These are phyloP conservation scores for Fragum sueziense DNA, from an alignment of 2,888 invertebrate genomes.

Conservation along the genomic window DNA sequence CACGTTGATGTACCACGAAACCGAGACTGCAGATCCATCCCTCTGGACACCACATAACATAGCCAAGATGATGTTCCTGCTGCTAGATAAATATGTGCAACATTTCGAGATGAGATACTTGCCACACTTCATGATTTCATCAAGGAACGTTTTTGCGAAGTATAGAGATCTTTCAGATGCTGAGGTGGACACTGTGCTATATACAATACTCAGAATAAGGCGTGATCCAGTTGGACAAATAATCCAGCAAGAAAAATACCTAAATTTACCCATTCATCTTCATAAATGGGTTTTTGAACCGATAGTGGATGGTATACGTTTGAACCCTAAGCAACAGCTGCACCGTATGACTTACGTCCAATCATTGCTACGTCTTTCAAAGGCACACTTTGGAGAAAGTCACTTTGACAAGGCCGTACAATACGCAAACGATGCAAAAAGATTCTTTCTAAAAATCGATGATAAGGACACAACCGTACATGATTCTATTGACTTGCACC, in stretches of 20 bases:
- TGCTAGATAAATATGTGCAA: constrained; percentile 29
- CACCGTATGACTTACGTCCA: neutral
- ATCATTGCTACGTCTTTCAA: neutral
- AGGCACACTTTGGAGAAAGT: neutral
- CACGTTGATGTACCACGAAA: constrained; percentile 31
- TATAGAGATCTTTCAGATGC: constrained; percentile 11
- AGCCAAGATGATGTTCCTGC: constrained; percentile 13
- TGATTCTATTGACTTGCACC: neutral
- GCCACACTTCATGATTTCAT: constrained; percentile 32
- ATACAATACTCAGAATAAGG: constrained; percentile 25
- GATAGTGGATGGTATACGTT: constrained; percentile 11
- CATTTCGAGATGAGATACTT: constrained; percentile 22
- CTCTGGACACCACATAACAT: constrained; percentile 26
- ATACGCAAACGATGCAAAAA: neutral
- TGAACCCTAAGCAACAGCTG: neutral
- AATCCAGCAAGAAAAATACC: constrained; percentile 24
- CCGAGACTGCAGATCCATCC: constrained; percentile 6
- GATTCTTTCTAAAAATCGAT: neutral
- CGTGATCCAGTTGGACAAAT: constrained; percentile 33
- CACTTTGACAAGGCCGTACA: neutral
- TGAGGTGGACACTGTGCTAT: constrained; percentile 25
- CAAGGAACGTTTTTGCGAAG: constrained; percentile 32
- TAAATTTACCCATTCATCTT: constrained; percentile 16
- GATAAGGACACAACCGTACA: neutral
- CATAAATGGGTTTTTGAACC: constrained; percentile 33